Percentiles rank a stretch among this genome's conserved stretches.
Evolutionary conservation across 2,888 invertebrate species (phyloP).

Genomic region (Odontomyia ornata): DNA sequence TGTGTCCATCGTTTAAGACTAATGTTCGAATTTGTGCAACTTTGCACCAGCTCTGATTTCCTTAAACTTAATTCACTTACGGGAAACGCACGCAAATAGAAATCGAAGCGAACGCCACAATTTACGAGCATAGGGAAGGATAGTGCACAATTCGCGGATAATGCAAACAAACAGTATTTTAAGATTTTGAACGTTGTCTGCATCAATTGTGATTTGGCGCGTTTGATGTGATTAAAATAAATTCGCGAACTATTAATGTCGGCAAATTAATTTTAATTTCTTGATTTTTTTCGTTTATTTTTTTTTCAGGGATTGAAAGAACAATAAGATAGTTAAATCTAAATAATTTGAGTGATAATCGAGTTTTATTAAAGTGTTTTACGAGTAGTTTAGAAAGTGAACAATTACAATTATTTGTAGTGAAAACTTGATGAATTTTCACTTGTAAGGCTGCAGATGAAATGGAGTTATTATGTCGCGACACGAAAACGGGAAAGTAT

Average conservation of each 20-base stretch:
- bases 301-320: slow-evolving; percentile 37
- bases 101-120: slow-evolving; percentile 19
- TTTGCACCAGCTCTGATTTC: slow-evolving; percentile 26
- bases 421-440: background rate
- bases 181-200: slow-evolving; percentile 38
- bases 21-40: background rate
- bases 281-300: slow-evolving; percentile 2
- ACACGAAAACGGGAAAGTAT: slow-evolving; percentile 42
- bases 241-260: slow-evolving; percentile 1
- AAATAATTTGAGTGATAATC: slow-evolving; percentile 14
- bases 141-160: background rate
- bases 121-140: background rate
- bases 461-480: slow-evolving; percentile 39
- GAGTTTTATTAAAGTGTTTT: background rate
- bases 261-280: slow-evolving; percentile 4
- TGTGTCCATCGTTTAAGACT: slow-evolving; percentile 2
- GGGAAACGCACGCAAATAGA: slow-evolving; percentile 45
- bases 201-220: slow-evolving; percentile 44
- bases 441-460: background rate
- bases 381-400: background rate
- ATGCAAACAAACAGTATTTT: slow-evolving; percentile 21
- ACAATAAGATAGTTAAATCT: slow-evolving; percentile 34
- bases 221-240: slow-evolving; percentile 46
- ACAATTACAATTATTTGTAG: background rate
- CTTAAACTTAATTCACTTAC: slow-evolving; percentile 30